Conservation (phyloP, 2,797 vertebrate species). For the Enteromius treurensis region DNA sequence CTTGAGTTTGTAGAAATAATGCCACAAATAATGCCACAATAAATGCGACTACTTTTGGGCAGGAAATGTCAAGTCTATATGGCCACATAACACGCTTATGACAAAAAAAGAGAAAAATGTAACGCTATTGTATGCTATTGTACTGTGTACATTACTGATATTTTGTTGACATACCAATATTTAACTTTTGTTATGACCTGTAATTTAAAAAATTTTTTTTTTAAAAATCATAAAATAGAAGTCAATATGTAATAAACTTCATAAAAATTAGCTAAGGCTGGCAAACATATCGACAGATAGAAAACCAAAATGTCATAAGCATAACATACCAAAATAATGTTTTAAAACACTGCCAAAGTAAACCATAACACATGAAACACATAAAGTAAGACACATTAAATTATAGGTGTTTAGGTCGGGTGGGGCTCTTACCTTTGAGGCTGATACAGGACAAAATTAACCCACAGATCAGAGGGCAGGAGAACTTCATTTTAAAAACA, state of each 20-base stretch:
- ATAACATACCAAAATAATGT: not conserved
- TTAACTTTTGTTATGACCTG: not conserved
- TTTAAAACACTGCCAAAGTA: not conserved
- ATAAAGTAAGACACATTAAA: not conserved
- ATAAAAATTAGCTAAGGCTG: not conserved
- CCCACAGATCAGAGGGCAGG: not conserved
- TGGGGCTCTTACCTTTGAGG: conserved; percentile 18
- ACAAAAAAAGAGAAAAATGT: not conserved
- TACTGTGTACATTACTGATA: too few relatives aligned
- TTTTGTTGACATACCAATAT: not conserved
- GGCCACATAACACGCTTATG: not conserved
- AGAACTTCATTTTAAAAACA: not conserved
- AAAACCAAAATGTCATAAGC: not conserved
- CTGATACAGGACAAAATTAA: not conserved
- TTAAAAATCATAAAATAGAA: not conserved
- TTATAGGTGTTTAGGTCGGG: not conserved
- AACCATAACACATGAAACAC: not conserved
- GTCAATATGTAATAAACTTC: not conserved
- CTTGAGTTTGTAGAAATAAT: not conserved
- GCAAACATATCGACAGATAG: not conserved
- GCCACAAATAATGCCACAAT: not conserved
- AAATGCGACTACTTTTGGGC: not conserved
- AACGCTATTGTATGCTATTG: too few relatives aligned
- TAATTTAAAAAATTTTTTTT: not conserved
- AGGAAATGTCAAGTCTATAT: not conserved